phyloP scores from a whole-genome alignment of 2,113 vertebrate species.

The Peromyscus leucopus region DNA sequence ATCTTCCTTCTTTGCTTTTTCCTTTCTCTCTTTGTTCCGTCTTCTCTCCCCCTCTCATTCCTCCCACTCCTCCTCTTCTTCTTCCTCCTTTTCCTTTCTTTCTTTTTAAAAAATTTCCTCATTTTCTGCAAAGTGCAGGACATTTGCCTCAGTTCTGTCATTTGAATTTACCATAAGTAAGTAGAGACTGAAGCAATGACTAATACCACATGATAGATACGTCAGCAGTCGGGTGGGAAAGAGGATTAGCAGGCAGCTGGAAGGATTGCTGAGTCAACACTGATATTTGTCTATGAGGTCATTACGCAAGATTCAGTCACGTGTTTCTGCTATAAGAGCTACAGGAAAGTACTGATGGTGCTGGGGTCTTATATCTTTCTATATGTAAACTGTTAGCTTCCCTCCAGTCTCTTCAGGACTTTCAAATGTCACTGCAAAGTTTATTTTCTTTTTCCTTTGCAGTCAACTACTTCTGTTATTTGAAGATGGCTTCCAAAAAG shows the following conservation, averaged over 20 bases:
- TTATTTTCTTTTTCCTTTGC: slow-evolving; percentile 52
- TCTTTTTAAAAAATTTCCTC: not conserved
- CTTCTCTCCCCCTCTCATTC: accelerated
- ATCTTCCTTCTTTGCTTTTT: not conserved
- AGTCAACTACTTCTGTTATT: slow-evolving; percentile 59
- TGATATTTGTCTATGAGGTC: slow-evolving; percentile 22
- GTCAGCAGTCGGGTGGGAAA: not conserved
- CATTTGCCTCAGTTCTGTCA: not conserved
- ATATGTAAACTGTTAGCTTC: not conserved
- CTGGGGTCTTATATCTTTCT: not conserved
- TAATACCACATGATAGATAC: not conserved
- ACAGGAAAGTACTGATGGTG: not conserved
- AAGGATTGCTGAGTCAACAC: not conserved
- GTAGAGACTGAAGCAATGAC: not conserved
- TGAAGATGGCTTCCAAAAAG: slow-evolving; percentile 42
- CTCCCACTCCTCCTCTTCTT: not conserved
- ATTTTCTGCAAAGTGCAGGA: not conserved
- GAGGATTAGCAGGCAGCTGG: not conserved
- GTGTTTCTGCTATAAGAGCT: not conserved
- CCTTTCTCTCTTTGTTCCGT: accelerated
- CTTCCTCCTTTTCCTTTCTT: accelerated
- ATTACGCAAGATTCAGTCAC: not conserved
- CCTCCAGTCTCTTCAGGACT: not conserved
- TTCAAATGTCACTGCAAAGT: slow-evolving; percentile 25
- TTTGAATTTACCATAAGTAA: not conserved